Conservation (phyloP, 1,140 invertebrate genomes). For the Teleogryllus occipitalis region DNA sequence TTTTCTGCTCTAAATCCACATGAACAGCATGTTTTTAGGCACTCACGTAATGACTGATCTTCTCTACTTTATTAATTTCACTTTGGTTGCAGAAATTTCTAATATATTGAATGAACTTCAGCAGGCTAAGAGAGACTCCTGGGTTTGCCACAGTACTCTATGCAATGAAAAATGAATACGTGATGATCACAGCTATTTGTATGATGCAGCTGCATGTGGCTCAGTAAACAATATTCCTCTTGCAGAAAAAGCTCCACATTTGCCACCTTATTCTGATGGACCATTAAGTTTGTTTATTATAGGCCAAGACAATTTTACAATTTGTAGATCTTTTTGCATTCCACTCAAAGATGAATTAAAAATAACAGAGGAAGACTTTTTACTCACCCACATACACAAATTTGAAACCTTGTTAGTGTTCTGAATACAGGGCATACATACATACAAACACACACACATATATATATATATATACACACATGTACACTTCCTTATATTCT, state of each 20-base stretch:
- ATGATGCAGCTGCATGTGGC: not conserved
- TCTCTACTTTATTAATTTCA: not conserved
- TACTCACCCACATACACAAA: not conserved
- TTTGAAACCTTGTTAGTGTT: not conserved
- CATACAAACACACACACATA: not conserved
- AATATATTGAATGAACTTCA: not conserved
- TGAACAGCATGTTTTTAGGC: not conserved
- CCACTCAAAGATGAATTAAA: not conserved
- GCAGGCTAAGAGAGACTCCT: not conserved
- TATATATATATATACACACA: not conserved
- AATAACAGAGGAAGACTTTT: conserved; percentile 1
- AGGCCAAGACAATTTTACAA: not conserved
- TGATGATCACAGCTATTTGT: not conserved
- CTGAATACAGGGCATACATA: too few relatives aligned
- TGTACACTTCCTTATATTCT: not conserved
- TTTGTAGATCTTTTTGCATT: not conserved
- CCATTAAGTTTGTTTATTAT: not conserved
- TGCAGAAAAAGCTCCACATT: not conserved
- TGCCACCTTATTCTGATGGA: not conserved
- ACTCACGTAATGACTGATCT: not conserved
- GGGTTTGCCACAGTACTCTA: not conserved
- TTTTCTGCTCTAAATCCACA: not conserved
- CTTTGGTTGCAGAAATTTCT: not conserved
- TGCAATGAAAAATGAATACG: not conserved
- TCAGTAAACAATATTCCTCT: not conserved